phyloP scores from a whole-genome alignment of 2,113 vertebrate genomes.

The Pelmatolapia mariae region DNA sequence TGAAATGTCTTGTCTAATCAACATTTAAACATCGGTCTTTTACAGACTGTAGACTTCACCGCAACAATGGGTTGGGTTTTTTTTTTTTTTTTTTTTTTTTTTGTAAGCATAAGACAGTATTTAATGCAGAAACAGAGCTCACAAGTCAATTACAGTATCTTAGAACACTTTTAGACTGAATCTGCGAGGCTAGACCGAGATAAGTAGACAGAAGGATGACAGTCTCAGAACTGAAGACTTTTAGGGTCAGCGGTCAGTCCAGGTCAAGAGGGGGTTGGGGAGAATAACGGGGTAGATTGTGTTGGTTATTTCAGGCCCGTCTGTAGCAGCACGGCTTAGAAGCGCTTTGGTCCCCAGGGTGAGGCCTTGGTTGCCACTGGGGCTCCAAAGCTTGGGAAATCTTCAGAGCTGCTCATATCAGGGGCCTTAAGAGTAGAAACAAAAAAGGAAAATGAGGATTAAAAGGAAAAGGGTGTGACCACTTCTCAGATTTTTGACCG shows the following conservation, averaged over 20 bases:
- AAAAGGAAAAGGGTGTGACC: not conserved
- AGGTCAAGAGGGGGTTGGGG: constrained; percentile 24
- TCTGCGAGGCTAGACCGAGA: constrained; percentile 23
- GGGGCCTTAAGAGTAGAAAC: constrained; percentile 76
- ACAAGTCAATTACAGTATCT: constrained; percentile 48
- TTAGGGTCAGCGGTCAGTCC: constrained; percentile 64
- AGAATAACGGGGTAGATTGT: constrained; percentile 41
- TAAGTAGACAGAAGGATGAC: constrained; percentile 32
- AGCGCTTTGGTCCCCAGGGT: constrained; percentile 98
- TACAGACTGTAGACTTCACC: constrained; percentile 10
- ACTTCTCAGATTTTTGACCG: not conserved
- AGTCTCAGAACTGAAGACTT: constrained; percentile 56
- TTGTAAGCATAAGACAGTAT: constrained; percentile 4
- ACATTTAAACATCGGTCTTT: constrained; percentile 31
- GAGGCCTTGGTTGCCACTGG: constrained; percentile 88
- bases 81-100: not conserved
- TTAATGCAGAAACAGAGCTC: constrained; percentile 49
- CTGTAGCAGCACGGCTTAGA: constrained; percentile 67
- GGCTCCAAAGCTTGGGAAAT: constrained; percentile 96
- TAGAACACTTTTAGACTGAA: constrained; percentile 41
- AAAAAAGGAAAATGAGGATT: not conserved
- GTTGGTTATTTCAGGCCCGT: constrained; percentile 29
- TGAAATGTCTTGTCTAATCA: constrained; percentile 42
- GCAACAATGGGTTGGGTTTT: not conserved
- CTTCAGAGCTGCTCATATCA: constrained; percentile 98